Percentiles rank a stretch among this genome's conserved stretches.
Conservation (phyloP, 2,797 vertebrate genomes). For the Fundulus diaphanus region DNA sequence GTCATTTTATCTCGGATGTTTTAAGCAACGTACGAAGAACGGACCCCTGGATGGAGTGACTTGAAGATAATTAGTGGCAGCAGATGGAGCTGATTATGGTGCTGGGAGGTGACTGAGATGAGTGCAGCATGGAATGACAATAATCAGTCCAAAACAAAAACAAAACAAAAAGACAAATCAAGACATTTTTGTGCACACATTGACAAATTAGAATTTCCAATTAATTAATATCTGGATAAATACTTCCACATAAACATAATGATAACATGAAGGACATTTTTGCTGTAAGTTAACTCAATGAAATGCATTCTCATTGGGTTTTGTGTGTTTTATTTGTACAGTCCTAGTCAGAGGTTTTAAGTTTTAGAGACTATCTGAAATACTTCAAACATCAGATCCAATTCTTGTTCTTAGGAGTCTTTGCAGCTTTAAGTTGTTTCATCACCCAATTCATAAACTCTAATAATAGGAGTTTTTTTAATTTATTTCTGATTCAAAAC, state of each 20-base stretch:
- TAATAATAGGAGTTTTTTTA: background rate
- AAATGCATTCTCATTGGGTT: background rate
- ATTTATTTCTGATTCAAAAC: background rate
- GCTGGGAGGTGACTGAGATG: no score
- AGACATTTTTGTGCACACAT: background rate
- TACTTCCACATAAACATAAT: background rate
- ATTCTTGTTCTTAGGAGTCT: background rate
- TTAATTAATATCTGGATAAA: background rate
- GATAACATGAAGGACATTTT: background rate
- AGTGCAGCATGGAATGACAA: no score
- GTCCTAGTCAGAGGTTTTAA: background rate
- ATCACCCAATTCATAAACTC: background rate
- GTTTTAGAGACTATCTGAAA: background rate
- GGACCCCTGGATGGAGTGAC: no score
- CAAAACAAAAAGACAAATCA: no score
- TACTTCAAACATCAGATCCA: background rate
- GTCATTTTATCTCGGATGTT: no score
- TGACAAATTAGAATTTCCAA: background rate
- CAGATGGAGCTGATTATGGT: no score
- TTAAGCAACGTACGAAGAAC: no score
- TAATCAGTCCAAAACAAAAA: background rate
- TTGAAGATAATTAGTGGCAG: no score
- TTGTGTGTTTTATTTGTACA: background rate
- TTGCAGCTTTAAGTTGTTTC: no score
- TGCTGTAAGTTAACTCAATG: background rate